These are phyloP conservation scores for Salticus scenicus DNA, from an alignment of 2,888 invertebrate genomes.

Conservation along the genomic window DNA sequence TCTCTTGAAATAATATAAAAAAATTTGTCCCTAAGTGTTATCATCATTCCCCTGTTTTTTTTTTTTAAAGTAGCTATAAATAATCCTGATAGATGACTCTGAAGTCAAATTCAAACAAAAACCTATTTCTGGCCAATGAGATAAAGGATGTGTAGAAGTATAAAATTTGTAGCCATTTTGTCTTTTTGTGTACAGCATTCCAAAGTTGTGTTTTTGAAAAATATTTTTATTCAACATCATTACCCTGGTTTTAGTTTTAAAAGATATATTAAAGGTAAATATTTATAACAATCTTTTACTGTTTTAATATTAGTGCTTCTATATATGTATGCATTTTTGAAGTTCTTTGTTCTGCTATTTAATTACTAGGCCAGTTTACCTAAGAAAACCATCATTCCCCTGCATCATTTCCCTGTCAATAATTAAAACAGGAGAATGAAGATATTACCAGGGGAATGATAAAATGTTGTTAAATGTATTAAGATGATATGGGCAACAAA, in stretches of 20 bases:
- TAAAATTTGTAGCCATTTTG: neutral
- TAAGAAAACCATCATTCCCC: neutral
- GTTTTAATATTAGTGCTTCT: neutral
- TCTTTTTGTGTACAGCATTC: neutral
- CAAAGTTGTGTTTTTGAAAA: neutral
- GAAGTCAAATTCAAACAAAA: neutral
- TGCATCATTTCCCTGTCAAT: neutral
- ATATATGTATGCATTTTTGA: neutral
- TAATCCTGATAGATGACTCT: neutral
- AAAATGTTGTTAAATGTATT: neutral
- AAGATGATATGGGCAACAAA: neutral
- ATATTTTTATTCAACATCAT: slow-evolving; percentile 3
- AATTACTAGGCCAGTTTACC: neutral
- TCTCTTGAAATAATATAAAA: neutral
- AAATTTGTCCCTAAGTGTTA: neutral
- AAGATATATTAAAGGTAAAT: neutral
- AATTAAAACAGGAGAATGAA: slow-evolving; percentile 1
- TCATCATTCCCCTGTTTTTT: neutral
- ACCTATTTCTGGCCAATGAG: slow-evolving; percentile 1
- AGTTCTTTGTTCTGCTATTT: neutral
- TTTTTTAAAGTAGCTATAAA: neutral
- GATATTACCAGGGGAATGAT: neutral
- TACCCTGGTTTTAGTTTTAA: neutral
- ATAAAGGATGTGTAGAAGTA: neutral
- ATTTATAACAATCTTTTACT: neutral